Percentiles rank a stretch among this genome's conserved stretches.
Evolutionary conservation across 2,797 vertebrate genomes (phyloP).

Genomic region (Pseudomugil tenellus): DNA sequence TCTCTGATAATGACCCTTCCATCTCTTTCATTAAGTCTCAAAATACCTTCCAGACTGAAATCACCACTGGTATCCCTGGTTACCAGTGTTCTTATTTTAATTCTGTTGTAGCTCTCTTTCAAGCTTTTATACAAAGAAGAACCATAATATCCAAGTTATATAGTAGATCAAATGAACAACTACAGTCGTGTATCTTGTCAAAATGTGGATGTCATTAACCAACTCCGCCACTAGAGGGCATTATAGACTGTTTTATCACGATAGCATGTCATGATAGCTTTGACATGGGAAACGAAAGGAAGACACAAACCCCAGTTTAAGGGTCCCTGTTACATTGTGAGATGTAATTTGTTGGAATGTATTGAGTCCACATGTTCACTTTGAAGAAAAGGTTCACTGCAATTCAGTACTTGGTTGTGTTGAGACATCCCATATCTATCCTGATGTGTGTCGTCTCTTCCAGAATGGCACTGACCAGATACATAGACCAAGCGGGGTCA

Average conservation of each 20-base stretch:
- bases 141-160: neutral
- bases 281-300: neutral
- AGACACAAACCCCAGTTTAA: no score
- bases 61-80: neutral
- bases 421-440: neutral
- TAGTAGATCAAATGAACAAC: neutral
- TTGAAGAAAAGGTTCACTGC: neutral
- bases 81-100: neutral
- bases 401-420: neutral
- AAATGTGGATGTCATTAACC: neutral
- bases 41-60: neutral
- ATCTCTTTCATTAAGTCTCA: no score
- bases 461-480: neutral
- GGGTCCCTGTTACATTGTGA: no score
- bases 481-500: neutral
- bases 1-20: no score
- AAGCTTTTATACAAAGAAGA: neutral
- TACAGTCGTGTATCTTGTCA: neutral
- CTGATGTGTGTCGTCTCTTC: neutral
- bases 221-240: conserved; percentile 64
- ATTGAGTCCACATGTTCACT: neutral
- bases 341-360: neutral
- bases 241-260: no score
- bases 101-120: neutral
- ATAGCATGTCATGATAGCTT: no score